Evolutionary conservation across 2,888 invertebrate genomes (phyloP), one percentile per base, ranked within the genome.

Genomic region (Omphaloscelis lunosa): DNA sequence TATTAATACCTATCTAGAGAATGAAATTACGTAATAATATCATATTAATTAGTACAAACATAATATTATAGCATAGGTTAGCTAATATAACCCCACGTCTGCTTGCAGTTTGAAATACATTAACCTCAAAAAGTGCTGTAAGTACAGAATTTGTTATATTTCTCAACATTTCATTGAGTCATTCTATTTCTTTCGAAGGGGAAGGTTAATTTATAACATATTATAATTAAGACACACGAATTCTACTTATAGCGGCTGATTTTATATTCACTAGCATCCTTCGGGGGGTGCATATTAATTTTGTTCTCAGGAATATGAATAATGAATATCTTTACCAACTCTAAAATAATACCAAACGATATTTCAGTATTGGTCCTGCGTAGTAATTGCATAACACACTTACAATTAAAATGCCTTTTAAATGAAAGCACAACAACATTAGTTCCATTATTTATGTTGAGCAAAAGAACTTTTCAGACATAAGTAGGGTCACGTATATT

Each of bases 191-290:
- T 41, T 6, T 34, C 23, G 23, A 9, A 41, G n/a, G 6, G 20
- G 12, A 58, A 20, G 20, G 58, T 39, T n/a, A 39, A n/a, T 20
- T 12, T 12, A 23, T 12, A 20, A 53, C n/a, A 27, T 69, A 12
- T 27, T 20, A 41, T 69, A 69, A 27, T n/a, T 39, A 69, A 41
- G 34, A 34, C 34, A n/a, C 27, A 72, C 48, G n/a, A n/a, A n/a
- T 39, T 41, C 34, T 27, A 39, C 39, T 4, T 17, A 20, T 23
- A 12, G 11, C 23, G 17, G 27, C 17, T n/a, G 2, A 39, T 23
- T 72, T 29, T 17, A 20, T n/a, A 56, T 73, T 41, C 23, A 72
- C 8, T 29, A 17, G 17, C 48, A 23, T 27, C 9, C 23, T 23
- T 53, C 53, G 23, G 5, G 48, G 51, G 29, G 2, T 12, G 12